These are phyloP conservation scores for Danio albolineatus DNA, from an alignment of 2,797 vertebrate genomes.

Conservation along the genomic window DNA sequence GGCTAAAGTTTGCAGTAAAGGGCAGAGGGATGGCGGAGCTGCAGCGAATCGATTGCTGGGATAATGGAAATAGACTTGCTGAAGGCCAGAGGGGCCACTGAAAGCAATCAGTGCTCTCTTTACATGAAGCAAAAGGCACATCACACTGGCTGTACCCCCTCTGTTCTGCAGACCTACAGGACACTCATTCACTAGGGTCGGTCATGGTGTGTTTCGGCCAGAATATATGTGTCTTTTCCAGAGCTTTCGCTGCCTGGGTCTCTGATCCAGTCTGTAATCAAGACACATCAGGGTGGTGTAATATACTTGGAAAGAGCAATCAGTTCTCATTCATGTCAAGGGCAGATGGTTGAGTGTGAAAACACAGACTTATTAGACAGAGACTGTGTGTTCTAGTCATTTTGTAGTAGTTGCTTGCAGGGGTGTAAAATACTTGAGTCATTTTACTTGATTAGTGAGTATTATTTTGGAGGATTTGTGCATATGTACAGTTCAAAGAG, in stretches of 20 bases:
- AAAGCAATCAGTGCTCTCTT: slow-evolving; percentile 49
- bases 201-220: background rate
- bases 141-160: background rate
- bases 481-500: too few relatives aligned
- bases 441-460: too few relatives aligned
- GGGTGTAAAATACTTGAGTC: too few relatives aligned
- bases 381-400: background rate
- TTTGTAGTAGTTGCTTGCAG: background rate
- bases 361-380: background rate
- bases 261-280: background rate
- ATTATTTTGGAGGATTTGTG: too few relatives aligned
- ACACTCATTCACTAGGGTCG: slow-evolving; percentile 7
- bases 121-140: slow-evolving; percentile 28
- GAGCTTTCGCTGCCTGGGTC: background rate
- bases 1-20: slow-evolving; percentile 65
- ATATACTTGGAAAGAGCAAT: background rate
- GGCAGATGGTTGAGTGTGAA: background rate
- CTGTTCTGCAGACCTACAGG: slow-evolving; percentile 7
- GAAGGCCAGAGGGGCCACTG: slow-evolving; percentile 49
- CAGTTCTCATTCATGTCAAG: background rate
- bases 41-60: slow-evolving; percentile 67
- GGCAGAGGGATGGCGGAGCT: slow-evolving; percentile 47
- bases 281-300: background rate
- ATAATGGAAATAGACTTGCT: slow-evolving; percentile 70
- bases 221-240: background rate